phyloP scores from a whole-genome alignment of 2,113 vertebrate species.

The Piliocolobus tephrosceles region DNA sequence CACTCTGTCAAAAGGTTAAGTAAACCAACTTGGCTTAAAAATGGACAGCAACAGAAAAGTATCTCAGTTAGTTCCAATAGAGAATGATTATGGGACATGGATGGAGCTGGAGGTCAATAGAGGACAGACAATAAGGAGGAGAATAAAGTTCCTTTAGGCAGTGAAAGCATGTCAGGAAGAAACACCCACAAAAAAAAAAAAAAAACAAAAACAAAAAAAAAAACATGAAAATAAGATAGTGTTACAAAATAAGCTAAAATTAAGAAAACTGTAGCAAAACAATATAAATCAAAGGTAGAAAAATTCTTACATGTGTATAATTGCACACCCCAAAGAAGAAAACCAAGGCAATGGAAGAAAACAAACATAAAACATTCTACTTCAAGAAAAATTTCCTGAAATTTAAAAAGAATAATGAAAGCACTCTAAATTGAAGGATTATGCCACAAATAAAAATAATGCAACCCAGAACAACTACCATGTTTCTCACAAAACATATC shows the following conservation, averaged over 20 bases:
- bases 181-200: not conserved
- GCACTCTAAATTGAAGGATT: not conserved
- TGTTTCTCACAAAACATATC: not conserved
- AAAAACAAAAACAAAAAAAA: no score
- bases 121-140: not conserved
- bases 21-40: not conserved
- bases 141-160: not conserved
- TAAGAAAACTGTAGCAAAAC: not conserved
- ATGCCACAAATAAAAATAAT: not conserved
- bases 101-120: not conserved
- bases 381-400: not conserved
- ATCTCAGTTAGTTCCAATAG: not conserved
- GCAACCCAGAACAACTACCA: not conserved
- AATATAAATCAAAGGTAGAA: not conserved
- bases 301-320: not conserved
- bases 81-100: not conserved
- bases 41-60: not conserved
- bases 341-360: constrained; percentile 5
- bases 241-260: not conserved
- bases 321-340: not conserved
- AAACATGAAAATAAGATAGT: not conserved
- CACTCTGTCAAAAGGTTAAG: not conserved
- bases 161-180: not conserved
- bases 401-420: not conserved
- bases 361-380: not conserved